These are phyloP conservation scores for Tympanuchus pallidicinctus DNA, from an alignment of 2,113 vertebrate species.

Conservation along the genomic window DNA sequence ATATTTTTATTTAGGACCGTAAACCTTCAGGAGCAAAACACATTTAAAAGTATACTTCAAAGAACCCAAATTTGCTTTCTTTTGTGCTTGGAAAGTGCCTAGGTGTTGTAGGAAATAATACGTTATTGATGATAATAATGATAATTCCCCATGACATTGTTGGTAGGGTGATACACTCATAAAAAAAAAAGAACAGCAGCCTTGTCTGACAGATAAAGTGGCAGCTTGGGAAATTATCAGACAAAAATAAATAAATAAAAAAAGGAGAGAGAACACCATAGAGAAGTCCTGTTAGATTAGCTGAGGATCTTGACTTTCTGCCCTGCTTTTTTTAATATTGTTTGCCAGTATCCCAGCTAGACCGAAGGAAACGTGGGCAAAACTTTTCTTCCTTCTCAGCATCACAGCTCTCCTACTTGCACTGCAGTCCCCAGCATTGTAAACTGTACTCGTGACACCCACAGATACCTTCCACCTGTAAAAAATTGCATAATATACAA, in stretches of 20 bases:
- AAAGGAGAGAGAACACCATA: not conserved
- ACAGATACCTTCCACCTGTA: not conserved
- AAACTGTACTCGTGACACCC: not conserved
- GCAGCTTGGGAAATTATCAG: constrained; percentile 34
- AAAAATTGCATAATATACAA: not conserved
- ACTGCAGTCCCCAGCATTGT: not conserved
- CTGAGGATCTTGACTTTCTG: not conserved
- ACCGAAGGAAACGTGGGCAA: not conserved
- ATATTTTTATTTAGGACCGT: not conserved
- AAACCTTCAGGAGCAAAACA: not conserved
- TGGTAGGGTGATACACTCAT: not conserved
- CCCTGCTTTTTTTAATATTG: not conserved
- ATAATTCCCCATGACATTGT: constrained; percentile 2
- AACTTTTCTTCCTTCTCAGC: not conserved
- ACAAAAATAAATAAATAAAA: not conserved
- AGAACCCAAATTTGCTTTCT: not conserved
- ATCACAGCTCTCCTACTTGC: not conserved
- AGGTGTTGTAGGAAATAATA: not conserved
- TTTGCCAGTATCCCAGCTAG: not conserved
- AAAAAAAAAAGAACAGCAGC: not conserved
- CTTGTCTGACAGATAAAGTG: constrained; percentile 9
- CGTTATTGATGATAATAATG: constrained; percentile 18
- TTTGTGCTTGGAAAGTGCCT: not conserved
- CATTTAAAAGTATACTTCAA: not conserved
- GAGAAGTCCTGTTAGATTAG: not conserved